Evolutionary conservation across 1,140 invertebrate species (phyloP).

Genomic region (Drosophila tristis): DNA sequence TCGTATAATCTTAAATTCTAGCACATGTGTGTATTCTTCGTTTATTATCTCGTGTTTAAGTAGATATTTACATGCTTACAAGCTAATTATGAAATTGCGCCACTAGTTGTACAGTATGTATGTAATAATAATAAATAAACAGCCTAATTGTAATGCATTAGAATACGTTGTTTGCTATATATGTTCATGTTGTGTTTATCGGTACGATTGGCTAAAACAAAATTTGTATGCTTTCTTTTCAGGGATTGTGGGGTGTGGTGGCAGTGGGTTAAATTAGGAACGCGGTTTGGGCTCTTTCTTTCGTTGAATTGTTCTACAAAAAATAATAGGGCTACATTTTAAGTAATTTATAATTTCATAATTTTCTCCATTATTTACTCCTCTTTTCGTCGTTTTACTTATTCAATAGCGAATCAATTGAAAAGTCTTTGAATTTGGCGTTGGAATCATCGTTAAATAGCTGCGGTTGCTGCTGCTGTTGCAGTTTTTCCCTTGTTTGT

Average conservation of each 20-base stretch:
- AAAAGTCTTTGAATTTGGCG: constrained; percentile 84
- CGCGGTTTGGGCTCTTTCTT: constrained; percentile 53
- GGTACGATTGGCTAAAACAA: constrained; percentile 68
- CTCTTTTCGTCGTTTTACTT: constrained; percentile 36
- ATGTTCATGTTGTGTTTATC: constrained; percentile 42
- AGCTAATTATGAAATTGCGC: constrained; percentile 58
- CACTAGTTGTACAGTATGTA: constrained; percentile 52
- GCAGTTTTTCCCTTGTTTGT: constrained; percentile 1
- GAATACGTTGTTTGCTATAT: constrained; percentile 38
- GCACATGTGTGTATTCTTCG: constrained; percentile 32
- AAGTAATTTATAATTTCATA: constrained; percentile 23
- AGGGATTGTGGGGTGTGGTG: constrained; percentile 4
- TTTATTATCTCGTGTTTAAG: constrained; percentile 64
- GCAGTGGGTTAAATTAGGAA: constrained; percentile 51
- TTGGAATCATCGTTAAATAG: constrained; percentile 75
- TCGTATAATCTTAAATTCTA: constrained; percentile 43
- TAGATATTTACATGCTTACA: constrained; percentile 56
- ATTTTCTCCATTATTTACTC: constrained; percentile 12
- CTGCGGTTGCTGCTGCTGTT: constrained; percentile 42
- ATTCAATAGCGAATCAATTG: constrained; percentile 83
- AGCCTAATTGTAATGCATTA: constrained; percentile 49
- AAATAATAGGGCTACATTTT: constrained; percentile 50
- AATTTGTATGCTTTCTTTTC: constrained; percentile 25
- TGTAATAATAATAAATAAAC: constrained; percentile 82
- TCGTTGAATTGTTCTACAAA: constrained; percentile 66